Base-by-base conservation (phyloP, 2,797 vertebrate species). In the Pteropus rufus region DNA sequence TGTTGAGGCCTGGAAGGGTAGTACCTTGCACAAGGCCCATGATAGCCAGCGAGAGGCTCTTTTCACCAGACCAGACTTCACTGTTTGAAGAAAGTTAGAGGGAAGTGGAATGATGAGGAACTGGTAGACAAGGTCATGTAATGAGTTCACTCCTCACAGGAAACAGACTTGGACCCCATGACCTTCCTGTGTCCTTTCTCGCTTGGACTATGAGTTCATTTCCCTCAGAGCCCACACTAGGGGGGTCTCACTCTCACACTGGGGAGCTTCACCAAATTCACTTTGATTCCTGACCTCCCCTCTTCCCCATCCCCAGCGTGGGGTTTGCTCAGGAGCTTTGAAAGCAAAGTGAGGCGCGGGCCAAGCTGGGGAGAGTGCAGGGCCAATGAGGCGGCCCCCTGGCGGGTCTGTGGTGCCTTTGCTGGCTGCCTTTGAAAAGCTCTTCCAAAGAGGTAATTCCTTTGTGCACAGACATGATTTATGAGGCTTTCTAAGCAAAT, bases 391-490 rank as follows among this genome's bases (percentile, higher is more conserved):
- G 5, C 3, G 41, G 90, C 39, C 83, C 77, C 80, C 49, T 36
- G 29, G 79, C 0, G 1, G 62, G 69, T 24, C 80, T 34, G 26
- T 64, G 58, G 34, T 44, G 52, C 64, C 69, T 93, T 89, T 75
- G 19, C 44, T 15, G 23, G 39, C 93, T 60, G 23, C 52, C 65
- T 97, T 89, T 97, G 81, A 97, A 97, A 83, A 52, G 34, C 64
- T 79, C 95, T 97, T 81, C 94, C 79, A 83, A 96, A 96, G 80
- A 67, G 79, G 80, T 62, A 52, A 73, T 95, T 95, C 54, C 94
- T 98, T 97, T 93, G 91, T 92, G 80, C 56, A n/a, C 39, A 46
- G 56, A 64, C 36, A 1, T 88, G 46, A 34, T 96, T 93, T 94
- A 77, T 94, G 89, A 97, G 96, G 60, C 36, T 93, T 29, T 92